phyloP scores from a whole-genome alignment of 2,888 invertebrate genomes.

The Macaria notata region DNA sequence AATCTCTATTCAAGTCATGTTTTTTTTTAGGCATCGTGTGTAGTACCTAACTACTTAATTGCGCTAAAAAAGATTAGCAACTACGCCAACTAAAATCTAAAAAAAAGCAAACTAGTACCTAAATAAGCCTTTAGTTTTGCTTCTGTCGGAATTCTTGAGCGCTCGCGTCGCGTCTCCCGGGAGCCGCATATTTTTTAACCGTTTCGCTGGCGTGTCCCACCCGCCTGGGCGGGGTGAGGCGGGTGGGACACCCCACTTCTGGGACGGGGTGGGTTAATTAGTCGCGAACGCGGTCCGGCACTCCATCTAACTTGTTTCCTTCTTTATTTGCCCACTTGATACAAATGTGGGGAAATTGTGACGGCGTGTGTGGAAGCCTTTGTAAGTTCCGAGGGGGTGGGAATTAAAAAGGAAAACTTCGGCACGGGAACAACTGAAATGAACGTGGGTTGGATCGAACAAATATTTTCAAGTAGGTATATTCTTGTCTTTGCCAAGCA shows the following conservation, averaged over 20 bases:
- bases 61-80: background rate
- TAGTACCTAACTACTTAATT: too few species aligned
- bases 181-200: slow-evolving; percentile 71
- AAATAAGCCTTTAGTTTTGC: slow-evolving; percentile 39
- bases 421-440: background rate
- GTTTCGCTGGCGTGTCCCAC: slow-evolving; percentile 35
- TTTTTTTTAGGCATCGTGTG: too few species aligned
- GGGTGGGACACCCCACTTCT: slow-evolving; percentile 33
- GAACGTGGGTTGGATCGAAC: background rate
- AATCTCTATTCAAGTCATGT: too few species aligned
- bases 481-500: too few species aligned
- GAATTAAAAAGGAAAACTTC: slow-evolving; percentile 12
- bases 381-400: slow-evolving; percentile 10
- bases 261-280: slow-evolving; percentile 75
- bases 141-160: slow-evolving; percentile 53
- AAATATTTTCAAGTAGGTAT: too few species aligned
- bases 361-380: slow-evolving; percentile 28
- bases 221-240: slow-evolving; percentile 37
- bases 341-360: slow-evolving; percentile 67
- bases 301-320: slow-evolving; percentile 79
- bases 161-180: slow-evolving; percentile 57
- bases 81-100: slow-evolving; percentile 1
- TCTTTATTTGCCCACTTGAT: slow-evolving; percentile 80
- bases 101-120: slow-evolving; percentile 14
- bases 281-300: slow-evolving; percentile 78